These are phyloP conservation scores for Cinclus cinclus DNA, from an alignment of 2,113 vertebrate species.

Conservation along the genomic window DNA sequence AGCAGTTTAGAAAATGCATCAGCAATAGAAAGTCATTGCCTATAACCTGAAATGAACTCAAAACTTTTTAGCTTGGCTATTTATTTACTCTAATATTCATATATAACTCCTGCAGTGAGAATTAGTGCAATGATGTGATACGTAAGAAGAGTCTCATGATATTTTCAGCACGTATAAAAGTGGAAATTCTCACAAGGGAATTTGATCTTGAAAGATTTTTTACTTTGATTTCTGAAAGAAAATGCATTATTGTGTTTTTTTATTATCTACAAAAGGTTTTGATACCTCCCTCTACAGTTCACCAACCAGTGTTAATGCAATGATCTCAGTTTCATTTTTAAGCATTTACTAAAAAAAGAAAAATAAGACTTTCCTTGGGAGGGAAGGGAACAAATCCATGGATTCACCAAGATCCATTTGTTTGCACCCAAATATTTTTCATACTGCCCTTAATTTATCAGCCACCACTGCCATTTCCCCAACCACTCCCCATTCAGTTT, in stretches of 20 bases:
- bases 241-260: slow-evolving; percentile 29
- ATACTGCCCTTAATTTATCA: background rate
- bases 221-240: slow-evolving; percentile 30
- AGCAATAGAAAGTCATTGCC: background rate
- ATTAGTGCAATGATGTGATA: slow-evolving; percentile 5
- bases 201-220: slow-evolving; percentile 58
- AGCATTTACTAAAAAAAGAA: background rate
- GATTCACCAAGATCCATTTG: background rate
- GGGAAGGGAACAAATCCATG: background rate
- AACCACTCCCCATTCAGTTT: background rate
- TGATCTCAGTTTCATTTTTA: slow-evolving; percentile 14
- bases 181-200: slow-evolving; percentile 55
- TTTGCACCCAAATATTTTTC: background rate
- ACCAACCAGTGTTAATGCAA: slow-evolving; percentile 22
- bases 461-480: background rate
- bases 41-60: slow-evolving; percentile 37
- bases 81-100: slow-evolving; percentile 45
- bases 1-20: background rate
- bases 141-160: slow-evolving; percentile 4
- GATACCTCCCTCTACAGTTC: slow-evolving; percentile 28
- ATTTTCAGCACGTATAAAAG: background rate
- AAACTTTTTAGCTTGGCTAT: slow-evolving; percentile 4
- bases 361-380: background rate
- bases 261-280: slow-evolving; percentile 34
- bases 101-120: slow-evolving; percentile 29